These are phyloP conservation scores for Takifugu ocellatus DNA, from an alignment of 2,797 vertebrate genomes.

Conservation along the genomic window DNA sequence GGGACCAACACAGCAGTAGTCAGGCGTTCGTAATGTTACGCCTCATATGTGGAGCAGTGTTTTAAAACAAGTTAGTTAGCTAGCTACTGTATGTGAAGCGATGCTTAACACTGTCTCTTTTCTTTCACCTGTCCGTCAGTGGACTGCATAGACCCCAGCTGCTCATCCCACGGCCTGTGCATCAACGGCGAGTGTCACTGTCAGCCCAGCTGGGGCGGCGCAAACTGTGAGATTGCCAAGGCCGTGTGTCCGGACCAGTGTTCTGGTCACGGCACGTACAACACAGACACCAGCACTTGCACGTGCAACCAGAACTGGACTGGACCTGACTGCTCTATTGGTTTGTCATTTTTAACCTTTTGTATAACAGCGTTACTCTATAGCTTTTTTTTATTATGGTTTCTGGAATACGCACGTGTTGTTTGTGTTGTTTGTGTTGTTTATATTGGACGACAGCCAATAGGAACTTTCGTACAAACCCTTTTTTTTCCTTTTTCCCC, in stretches of 20 bases:
- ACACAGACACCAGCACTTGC: constrained; percentile 86
- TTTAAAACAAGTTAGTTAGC: too few relatives aligned
- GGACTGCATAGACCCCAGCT: constrained; percentile 92
- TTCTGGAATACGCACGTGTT: too few relatives aligned
- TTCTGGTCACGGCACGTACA: constrained; percentile 90
- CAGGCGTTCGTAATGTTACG: too few relatives aligned
- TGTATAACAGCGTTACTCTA: too few relatives aligned
- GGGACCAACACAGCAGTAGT: too few relatives aligned
- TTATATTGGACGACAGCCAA: too few relatives aligned
- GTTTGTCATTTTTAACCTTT: constrained; percentile 60
- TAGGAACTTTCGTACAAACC: too few relatives aligned
- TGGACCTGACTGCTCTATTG: constrained; percentile 91
- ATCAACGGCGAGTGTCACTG: constrained; percentile 96
- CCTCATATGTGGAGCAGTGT: too few relatives aligned
- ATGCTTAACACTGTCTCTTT: neutral
- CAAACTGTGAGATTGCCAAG: constrained; percentile 91
- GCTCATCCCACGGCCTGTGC: constrained; percentile 88
- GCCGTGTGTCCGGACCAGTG: constrained; percentile 97
- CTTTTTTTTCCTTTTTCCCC: too few relatives aligned
- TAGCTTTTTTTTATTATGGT: too few relatives aligned
- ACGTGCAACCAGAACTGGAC: constrained; percentile 94
- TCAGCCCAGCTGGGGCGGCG: constrained; percentile 90
- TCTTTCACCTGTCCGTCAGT: constrained; percentile 64
- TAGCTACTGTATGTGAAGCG: too few relatives aligned
- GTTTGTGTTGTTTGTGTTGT: too few relatives aligned